A percentile compares a stretch with the other conserved stretches of the same genome.
Conservation (phyloP, 2,113 vertebrate genomes). For the Nesospiza acunhae region DNA sequence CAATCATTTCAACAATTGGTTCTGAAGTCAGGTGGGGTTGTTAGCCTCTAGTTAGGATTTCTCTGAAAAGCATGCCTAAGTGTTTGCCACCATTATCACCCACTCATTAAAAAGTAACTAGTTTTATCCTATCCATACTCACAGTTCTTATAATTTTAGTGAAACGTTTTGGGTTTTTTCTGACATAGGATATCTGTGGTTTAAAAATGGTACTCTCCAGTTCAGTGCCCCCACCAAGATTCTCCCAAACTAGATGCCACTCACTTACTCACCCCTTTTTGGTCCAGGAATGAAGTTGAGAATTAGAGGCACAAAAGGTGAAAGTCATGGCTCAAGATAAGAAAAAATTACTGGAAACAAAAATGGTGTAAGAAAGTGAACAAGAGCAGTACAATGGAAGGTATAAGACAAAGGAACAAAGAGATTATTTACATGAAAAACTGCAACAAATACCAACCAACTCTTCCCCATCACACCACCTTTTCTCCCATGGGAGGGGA, state of each 20-base stretch:
- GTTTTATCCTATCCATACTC: neutral
- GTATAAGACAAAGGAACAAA: neutral
- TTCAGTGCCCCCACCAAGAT: neutral
- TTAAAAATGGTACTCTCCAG: neutral
- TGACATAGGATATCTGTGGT: neutral
- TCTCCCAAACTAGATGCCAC: neutral
- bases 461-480: neutral
- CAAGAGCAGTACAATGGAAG: neutral
- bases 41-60: neutral
- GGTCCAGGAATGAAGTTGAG: neutral
- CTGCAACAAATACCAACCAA: neutral
- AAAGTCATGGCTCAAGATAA: neutral
- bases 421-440: neutral
- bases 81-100: neutral
- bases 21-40: neutral
- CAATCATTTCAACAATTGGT: neutral
- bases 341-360: neutral
- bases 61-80: neutral
- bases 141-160: neutral
- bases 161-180: neutral
- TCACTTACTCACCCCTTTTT: accelerated
- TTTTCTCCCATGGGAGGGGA: neutral
- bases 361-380: neutral
- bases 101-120: neutral
- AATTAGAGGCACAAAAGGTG: neutral